Base-by-base conservation (phyloP, 1,140 invertebrate genomes). In the Drosophila nigrodunni region DNA sequence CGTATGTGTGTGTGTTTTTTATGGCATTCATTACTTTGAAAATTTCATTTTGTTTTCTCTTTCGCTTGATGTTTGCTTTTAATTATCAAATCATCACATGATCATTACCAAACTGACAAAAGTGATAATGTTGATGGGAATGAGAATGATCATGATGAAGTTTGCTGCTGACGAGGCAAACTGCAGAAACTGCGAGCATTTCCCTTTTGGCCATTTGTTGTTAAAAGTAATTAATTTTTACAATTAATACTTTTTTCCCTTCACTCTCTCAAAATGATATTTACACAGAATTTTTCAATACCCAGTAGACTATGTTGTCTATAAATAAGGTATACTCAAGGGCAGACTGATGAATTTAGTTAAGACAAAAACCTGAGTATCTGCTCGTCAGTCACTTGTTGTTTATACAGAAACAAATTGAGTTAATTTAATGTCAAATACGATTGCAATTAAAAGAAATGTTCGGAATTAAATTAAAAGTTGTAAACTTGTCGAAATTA, bases 1-100 rank as follows among this genome's bases (percentile, higher is more conserved):
- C 15, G 13, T 49, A 13, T 67, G 41, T 67, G 46, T 35, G 47
- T 15, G 46, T 39, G 21, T 87, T 88, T 30, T 83, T 83, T 82
- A 79, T 73, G 43, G 72, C 80, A 49, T 70, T 89, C 76, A 80
- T 82, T 80, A 70, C 77, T 70, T 74, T 71, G 70, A 52, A 49
- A 52, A 34, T 71, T 74, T 72, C 58, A 75, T 49, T 54, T 73
- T 60, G 73, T 77, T 81, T 72, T 76, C 71, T 76, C 80, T 80
- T 72, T 74, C 71, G 72, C 77, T 76, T 72, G 68, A 78, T 88
- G 85, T 88, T 88, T 88, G 77, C 77, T 88, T 88, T 88, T 88
- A 89, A 88, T 88, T 88, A 88, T 81, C 75, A 88, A 88, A 88
- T 88, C 85, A 85, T 82, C 85, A 85, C 75, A 88, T 81, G 85